A percentile compares a stretch with the other conserved stretches of the same genome.
phyloP scores from a whole-genome alignment of 2,888 invertebrate genomes.

The Tetranychus truncatus region DNA sequence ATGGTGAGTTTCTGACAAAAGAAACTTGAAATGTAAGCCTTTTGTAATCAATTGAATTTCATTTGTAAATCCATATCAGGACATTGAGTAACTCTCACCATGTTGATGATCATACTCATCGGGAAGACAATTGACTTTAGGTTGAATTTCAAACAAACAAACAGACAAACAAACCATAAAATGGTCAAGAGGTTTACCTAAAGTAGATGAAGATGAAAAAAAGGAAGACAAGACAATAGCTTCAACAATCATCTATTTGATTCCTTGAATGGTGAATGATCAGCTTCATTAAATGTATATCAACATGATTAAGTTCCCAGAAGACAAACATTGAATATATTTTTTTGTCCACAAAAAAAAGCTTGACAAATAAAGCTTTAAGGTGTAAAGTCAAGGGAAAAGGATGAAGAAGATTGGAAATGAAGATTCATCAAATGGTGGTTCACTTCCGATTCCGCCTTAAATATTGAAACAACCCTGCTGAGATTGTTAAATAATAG shows the following conservation, averaged over 20 bases:
- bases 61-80: not conserved
- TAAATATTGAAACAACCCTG: not conserved
- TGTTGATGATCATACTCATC: not conserved
- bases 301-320: not conserved
- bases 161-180: not conserved
- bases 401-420: not conserved
- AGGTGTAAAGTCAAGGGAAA: not conserved
- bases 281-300: not conserved
- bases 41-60: not conserved
- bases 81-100: not conserved
- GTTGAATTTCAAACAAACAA: not conserved
- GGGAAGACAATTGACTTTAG: not conserved
- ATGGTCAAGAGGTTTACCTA: not conserved
- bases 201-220: not conserved
- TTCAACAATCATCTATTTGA: not conserved
- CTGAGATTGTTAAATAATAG: not conserved
- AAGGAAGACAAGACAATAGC: not conserved
- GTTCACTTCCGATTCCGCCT: constrained; percentile 1
- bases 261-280: not conserved
- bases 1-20: not conserved
- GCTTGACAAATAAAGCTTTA: too few relatives aligned
- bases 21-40: not conserved
- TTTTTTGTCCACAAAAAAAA: not conserved
- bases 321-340: not conserved
- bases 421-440: not conserved